phyloP scores from a whole-genome alignment of 2,797 vertebrate genomes.

The Muscicapa striata region DNA sequence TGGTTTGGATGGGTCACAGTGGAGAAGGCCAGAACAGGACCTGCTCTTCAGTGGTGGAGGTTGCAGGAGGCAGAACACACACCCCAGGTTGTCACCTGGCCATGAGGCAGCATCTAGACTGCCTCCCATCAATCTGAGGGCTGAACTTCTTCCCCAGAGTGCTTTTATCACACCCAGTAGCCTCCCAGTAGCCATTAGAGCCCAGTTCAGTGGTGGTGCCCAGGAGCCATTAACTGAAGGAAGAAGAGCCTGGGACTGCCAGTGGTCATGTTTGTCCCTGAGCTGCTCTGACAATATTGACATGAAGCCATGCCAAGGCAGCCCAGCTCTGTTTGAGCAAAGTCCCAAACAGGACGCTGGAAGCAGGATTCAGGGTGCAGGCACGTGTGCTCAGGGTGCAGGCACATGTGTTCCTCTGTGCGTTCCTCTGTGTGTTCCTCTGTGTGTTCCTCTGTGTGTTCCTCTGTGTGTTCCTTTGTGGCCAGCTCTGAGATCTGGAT shows the following conservation, averaged over 20 bases:
- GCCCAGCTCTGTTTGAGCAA: neutral
- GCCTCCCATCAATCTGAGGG: neutral
- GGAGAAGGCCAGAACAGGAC: neutral
- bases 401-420: neutral
- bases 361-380: neutral
- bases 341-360: conserved; percentile 3
- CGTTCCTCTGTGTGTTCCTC: too few species aligned
- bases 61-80: neutral
- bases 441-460: too few species aligned
- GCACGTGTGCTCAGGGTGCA: neutral
- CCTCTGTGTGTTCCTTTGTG: neutral
- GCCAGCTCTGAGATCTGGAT: neutral
- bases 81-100: neutral
- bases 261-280: neutral
- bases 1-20: neutral
- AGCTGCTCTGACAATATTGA: conserved; percentile 58
- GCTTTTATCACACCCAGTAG: neutral
- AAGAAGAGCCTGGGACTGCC: neutral
- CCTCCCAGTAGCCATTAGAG: neutral
- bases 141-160: neutral
- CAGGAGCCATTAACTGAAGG: fast-evolving
- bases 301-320: neutral
- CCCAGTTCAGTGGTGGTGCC: neutral
- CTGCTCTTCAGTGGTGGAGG: neutral
- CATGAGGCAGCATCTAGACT: neutral